phyloP scores from a whole-genome alignment of 30 jellyfish, hydroid and myxozoan genomes.

The Hydractinia symbiolongicarpus region DNA sequence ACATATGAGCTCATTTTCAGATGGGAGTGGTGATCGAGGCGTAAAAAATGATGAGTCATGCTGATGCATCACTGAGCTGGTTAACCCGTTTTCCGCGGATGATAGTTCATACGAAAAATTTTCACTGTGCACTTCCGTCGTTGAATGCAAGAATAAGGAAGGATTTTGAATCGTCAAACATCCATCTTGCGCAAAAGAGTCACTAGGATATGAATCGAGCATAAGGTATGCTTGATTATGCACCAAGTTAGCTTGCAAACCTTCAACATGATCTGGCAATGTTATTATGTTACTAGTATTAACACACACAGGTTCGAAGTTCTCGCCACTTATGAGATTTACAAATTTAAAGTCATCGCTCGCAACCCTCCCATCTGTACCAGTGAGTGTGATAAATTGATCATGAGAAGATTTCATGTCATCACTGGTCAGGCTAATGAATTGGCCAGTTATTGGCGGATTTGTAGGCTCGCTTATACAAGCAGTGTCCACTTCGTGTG shows the following conservation, averaged over 20 bases:
- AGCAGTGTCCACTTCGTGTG: too few species aligned
- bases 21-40: neutral
- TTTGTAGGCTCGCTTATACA: neutral
- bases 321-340: neutral
- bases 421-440: neutral
- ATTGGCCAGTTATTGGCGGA: neutral
- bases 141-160: conserved; percentile 16
- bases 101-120: too few species aligned
- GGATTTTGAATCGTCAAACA: conserved; percentile 2
- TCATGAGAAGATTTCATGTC: neutral
- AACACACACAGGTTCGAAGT: neutral
- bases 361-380: too few species aligned
- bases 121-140: neutral
- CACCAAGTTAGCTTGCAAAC: neutral
- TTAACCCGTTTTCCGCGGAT: too few species aligned
- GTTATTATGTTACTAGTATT: neutral
- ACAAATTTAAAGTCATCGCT: neutral
- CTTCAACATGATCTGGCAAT: neutral
- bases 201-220: conserved; percentile 19
- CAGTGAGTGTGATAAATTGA: neutral
- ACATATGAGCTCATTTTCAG: neutral
- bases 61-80: too few species aligned
- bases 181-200: conserved; percentile 24
- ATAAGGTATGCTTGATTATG: conserved; percentile 15
- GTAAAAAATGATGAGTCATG: neutral